These are phyloP conservation scores for Lordiphosa collinella DNA, from an alignment of 1,140 invertebrate genomes.

Conservation along the genomic window DNA sequence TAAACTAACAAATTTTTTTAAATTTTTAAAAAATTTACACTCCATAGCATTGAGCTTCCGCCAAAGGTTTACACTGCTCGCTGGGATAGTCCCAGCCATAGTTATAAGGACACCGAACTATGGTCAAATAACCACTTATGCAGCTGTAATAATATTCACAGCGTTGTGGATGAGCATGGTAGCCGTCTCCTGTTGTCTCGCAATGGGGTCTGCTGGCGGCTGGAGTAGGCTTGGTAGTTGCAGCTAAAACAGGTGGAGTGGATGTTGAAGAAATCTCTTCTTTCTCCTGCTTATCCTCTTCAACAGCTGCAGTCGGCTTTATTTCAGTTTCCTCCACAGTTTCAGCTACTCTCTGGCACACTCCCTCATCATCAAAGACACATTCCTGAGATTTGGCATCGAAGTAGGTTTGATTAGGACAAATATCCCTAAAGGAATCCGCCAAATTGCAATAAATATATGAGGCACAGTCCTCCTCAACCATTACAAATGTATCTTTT, in stretches of 20 bases:
- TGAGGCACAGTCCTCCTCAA: conserved; percentile 46
- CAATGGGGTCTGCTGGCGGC: conserved; percentile 45
- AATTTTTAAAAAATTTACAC: conserved; percentile 9
- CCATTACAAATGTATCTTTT: conserved; percentile 48
- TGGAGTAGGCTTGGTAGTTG: not conserved
- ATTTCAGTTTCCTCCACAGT: not conserved
- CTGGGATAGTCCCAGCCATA: conserved; percentile 53
- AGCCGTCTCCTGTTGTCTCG: conserved; percentile 25
- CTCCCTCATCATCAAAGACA: conserved; percentile 48
- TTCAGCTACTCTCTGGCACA: conserved; percentile 26
- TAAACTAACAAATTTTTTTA: not conserved
- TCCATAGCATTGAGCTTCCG: conserved; percentile 42
- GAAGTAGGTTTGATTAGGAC: conserved; percentile 62
- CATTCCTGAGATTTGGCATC: conserved; percentile 56
- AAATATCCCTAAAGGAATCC: conserved; percentile 58
- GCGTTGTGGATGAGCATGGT: conserved; percentile 50
- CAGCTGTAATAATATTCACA: conserved; percentile 71
- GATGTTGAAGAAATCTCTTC: not conserved
- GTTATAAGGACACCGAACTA: conserved; percentile 60
- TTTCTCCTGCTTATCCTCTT: not conserved
- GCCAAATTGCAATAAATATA: conserved; percentile 68
- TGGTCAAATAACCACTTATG: conserved; percentile 55
- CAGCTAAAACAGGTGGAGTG: not conserved
- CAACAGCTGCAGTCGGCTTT: not conserved
- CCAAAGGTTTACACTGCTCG: conserved; percentile 42